Evolutionary conservation across 2,888 invertebrate genomes (phyloP).

Genomic region (Icerya purchasi): DNA sequence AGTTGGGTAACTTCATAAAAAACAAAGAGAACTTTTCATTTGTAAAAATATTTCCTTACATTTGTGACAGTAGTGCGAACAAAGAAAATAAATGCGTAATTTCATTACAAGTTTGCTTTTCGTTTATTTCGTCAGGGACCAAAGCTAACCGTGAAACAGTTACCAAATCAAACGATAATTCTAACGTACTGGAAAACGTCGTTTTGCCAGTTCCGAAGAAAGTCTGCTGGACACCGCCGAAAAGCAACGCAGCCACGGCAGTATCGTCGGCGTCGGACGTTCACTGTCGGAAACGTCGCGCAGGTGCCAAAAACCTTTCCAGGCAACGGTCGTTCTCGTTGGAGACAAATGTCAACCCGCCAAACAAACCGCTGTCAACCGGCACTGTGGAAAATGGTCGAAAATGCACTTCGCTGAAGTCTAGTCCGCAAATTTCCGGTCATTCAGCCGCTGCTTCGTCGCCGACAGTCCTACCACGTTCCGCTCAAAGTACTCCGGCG

Average conservation of each 20-base stretch:
- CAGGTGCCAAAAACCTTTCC: constrained; percentile 8
- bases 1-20: too few relatives aligned
- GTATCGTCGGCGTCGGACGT: not conserved
- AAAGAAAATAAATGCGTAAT: too few relatives aligned
- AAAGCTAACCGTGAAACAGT: not conserved
- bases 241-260: not conserved
- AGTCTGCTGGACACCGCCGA: constrained; percentile 11
- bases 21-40: too few relatives aligned
- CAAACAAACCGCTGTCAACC: constrained; percentile 7
- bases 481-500: constrained; percentile 5
- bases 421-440: constrained; percentile 22
- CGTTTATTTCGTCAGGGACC: too few relatives aligned
- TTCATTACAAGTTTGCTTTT: too few relatives aligned
- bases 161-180: not conserved
- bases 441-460: not conserved
- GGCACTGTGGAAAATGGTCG: constrained; percentile 21
- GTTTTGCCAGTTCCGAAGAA: constrained; percentile 3
- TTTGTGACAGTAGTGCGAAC: too few relatives aligned
- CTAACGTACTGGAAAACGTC: not conserved
- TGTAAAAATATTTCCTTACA: too few relatives aligned
- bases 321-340: constrained; percentile 23
- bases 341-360: constrained; percentile 22
- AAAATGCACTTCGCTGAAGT: constrained; percentile 24
- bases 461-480: not conserved
- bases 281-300: not conserved